A percentile compares a stretch with the other conserved stretches of the same genome.
Evolutionary conservation across 2,113 vertebrate genomes (phyloP).

Genomic region (Ochotona princeps): DNA sequence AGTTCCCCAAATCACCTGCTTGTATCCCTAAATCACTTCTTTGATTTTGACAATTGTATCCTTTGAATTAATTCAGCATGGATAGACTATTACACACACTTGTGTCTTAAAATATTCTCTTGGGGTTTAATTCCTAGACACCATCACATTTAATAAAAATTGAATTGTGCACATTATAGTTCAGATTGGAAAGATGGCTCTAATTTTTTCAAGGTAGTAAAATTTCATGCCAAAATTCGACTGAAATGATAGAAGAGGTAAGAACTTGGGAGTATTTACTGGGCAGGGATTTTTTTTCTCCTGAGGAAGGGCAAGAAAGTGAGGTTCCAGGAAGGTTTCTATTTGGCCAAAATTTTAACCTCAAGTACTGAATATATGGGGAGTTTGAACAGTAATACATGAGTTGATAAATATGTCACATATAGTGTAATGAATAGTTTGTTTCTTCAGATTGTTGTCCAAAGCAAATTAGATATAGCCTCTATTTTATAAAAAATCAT

Average conservation of each 20-base stretch:
- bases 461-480: not conserved
- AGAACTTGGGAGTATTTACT: not conserved
- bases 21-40: not conserved
- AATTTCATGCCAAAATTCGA: constrained; percentile 57
- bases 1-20: not conserved
- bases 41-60: constrained; percentile 26
- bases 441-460: constrained; percentile 20
- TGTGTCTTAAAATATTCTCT: constrained; percentile 65
- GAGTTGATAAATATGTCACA: constrained; percentile 16
- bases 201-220: constrained; percentile 47
- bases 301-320: not conserved
- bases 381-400: constrained; percentile 42
- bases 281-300: not conserved
- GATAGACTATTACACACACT: constrained; percentile 29
- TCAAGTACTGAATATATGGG: not conserved
- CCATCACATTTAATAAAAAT: constrained; percentile 63
- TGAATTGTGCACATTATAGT: constrained; percentile 49
- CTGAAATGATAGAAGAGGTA: constrained; percentile 1
- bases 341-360: constrained; percentile 18
- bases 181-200: constrained; percentile 38
- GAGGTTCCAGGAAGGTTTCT: not conserved
- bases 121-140: constrained; percentile 70
- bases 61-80: constrained; percentile 27
- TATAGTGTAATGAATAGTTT: not conserved
- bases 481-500: constrained; percentile 29